Evolutionary conservation across 2,113 vertebrate species (phyloP).

Genomic region (Tachysurus vachellii): DNA sequence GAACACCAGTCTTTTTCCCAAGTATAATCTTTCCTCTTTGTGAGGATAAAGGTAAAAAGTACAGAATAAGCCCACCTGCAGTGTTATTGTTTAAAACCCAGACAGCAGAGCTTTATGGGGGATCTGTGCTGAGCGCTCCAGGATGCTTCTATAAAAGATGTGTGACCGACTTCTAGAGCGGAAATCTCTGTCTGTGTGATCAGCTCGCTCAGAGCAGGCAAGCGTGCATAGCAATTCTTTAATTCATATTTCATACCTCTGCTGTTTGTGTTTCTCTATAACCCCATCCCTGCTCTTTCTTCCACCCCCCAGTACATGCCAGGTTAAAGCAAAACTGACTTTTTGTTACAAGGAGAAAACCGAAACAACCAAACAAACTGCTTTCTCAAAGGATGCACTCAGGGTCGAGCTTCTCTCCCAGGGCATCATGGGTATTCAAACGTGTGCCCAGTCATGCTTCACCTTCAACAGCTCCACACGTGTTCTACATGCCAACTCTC

Average conservation of each 20-base stretch:
- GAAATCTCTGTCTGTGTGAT: conserved; percentile 29
- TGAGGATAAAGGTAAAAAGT: conserved; percentile 18
- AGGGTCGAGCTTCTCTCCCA: conserved; percentile 31
- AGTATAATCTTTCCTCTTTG: not conserved
- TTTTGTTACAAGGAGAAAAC: conserved; percentile 20
- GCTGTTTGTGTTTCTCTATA: conserved; percentile 26
- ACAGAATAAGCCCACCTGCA: conserved; percentile 14
- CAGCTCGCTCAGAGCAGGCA: conserved; percentile 1
- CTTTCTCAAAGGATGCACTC: conserved; percentile 9
- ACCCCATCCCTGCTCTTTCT: not conserved
- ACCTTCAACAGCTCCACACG: conserved; percentile 39
- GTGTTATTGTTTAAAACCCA: conserved; percentile 6
- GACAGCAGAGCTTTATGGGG: conserved; percentile 11
- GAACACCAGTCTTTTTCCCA: not conserved
- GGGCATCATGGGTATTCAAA: conserved; percentile 43
- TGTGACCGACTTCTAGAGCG: conserved; percentile 10
- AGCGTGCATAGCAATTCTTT: conserved; percentile 31
- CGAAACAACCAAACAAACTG: conserved; percentile 18
- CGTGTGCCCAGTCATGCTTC: conserved; percentile 50
- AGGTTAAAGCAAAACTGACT: conserved; percentile 9
- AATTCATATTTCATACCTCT: conserved; percentile 52
- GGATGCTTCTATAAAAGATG: conserved; percentile 20
- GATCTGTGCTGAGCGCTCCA: conserved; percentile 7
- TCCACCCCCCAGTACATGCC: not conserved
- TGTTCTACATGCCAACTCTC: conserved; percentile 41